Evolutionary conservation across 2,888 invertebrate species (phyloP).

Genomic region (Pasiphila rectangulata): DNA sequence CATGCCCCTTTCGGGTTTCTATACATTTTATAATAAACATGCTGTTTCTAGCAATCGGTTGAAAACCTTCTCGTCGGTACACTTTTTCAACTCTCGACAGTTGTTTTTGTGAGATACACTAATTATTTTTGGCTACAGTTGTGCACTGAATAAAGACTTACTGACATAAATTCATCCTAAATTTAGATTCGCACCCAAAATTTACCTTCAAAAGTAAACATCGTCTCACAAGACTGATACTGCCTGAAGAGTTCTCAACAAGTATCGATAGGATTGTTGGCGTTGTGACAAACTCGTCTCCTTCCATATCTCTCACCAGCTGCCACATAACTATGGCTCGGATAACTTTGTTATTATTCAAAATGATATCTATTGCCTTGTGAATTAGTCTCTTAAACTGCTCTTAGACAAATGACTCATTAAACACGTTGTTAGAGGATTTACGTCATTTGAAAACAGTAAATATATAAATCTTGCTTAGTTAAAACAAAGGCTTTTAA

Average conservation of each 20-base stretch:
- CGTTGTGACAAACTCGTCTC: slow-evolving; percentile 13
- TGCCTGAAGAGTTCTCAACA: slow-evolving; percentile 8
- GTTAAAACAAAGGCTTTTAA: not conserved
- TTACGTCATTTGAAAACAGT: not conserved
- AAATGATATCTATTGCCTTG: not conserved
- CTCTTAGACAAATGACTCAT: not conserved
- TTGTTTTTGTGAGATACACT: too few relatives aligned
- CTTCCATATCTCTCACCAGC: slow-evolving; percentile 8
- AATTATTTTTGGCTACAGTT: too few relatives aligned
- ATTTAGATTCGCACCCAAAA: too few relatives aligned
- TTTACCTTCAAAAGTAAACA: slow-evolving; percentile 1
- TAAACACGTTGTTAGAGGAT: not conserved
- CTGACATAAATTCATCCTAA: too few relatives aligned
- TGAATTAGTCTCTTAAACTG: not conserved
- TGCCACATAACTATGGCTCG: slow-evolving; percentile 4
- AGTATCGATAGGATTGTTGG: slow-evolving; percentile 18
- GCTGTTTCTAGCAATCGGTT: too few relatives aligned
- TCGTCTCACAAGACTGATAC: slow-evolving; percentile 4
- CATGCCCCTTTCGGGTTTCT: too few relatives aligned
- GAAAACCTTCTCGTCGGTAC: too few relatives aligned
- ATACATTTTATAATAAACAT: too few relatives aligned
- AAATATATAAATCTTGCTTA: not conserved
- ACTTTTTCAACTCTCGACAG: too few relatives aligned
- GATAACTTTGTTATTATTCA: slow-evolving; percentile 4
- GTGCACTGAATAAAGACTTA: too few relatives aligned